Conservation (phyloP, 2,888 invertebrate species). For the Yponomeuta sedellus region DNA sequence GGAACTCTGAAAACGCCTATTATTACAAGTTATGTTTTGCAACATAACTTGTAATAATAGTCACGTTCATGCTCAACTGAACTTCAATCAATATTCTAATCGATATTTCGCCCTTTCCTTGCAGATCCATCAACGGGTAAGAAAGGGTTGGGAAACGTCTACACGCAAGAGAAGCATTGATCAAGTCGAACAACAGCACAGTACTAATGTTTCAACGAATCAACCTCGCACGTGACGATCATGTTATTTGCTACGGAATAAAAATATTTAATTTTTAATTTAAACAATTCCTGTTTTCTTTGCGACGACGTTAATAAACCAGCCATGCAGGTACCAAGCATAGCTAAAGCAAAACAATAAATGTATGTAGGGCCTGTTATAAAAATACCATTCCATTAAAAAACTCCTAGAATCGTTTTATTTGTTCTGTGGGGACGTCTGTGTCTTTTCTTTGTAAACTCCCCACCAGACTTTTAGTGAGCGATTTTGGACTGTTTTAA, state of each 20-base stretch:
- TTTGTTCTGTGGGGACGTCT: too few species aligned
- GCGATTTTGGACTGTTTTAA: too few species aligned
- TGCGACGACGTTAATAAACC: neutral
- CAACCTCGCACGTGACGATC: slow-evolving; percentile 52
- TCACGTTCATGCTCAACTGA: neutral
- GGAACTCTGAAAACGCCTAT: too few species aligned
- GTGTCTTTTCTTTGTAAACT: too few species aligned
- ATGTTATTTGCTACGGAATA: slow-evolving; percentile 5
- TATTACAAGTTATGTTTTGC: too few species aligned
- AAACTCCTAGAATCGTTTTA: too few species aligned
- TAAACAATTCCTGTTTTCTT: neutral
- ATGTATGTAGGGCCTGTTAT: too few species aligned
- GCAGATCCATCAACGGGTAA: slow-evolving; percentile 52
- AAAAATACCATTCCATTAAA: too few species aligned
- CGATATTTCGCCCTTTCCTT: slow-evolving; percentile 35
- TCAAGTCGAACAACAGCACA: slow-evolving; percentile 34
- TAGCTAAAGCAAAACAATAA: too few species aligned
- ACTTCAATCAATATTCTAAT: too few species aligned
- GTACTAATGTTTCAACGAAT: slow-evolving; percentile 20
- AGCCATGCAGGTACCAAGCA: neutral
- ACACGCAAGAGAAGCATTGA: slow-evolving; percentile 68
- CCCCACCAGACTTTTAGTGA: too few species aligned
- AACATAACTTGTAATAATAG: too few species aligned
- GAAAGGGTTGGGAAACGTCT: slow-evolving; percentile 65
- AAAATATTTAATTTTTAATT: slow-evolving; percentile 13